Percentiles rank a stretch among this genome's conserved stretches.
Conservation (phyloP, 2,888 invertebrate genomes). For the Harpalus rufipes region DNA sequence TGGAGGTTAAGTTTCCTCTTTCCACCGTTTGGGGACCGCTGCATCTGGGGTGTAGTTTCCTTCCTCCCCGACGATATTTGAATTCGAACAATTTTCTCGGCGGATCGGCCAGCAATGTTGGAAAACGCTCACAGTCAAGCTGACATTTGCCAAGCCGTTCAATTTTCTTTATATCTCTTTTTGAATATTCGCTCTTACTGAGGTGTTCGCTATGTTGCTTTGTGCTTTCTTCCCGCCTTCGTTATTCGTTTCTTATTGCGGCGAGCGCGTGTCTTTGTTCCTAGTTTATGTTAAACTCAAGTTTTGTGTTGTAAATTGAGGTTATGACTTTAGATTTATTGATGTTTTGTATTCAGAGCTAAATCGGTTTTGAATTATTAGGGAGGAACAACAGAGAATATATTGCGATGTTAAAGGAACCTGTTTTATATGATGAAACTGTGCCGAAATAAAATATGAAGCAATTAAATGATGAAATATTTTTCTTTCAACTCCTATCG, state of each 20-base stretch:
- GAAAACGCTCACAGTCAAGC: conserved; percentile 40
- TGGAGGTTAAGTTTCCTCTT: neutral
- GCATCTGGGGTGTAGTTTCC: conserved; percentile 22
- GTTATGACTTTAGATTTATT: conserved; percentile 26
- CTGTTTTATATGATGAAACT: too few species aligned
- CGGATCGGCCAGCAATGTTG: conserved; percentile 35
- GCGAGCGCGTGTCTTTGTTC: conserved; percentile 24
- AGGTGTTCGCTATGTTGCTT: conserved; percentile 11
- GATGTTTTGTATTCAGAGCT: conserved; percentile 14
- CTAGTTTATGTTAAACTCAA: conserved; percentile 20
- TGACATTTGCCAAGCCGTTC: conserved; percentile 49
- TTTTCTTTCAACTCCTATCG: too few species aligned
- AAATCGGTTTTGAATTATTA: conserved; percentile 29
- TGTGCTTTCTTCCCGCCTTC: neutral
- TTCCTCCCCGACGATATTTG: conserved; percentile 36
- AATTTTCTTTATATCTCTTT: conserved; percentile 58
- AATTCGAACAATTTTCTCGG: conserved; percentile 57
- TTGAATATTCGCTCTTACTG: conserved; percentile 52
- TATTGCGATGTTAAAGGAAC: neutral
- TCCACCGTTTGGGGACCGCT: neutral
- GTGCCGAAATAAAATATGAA: too few species aligned
- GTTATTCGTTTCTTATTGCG: conserved; percentile 45
- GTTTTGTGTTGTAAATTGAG: conserved; percentile 32
- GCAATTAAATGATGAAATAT: too few species aligned
- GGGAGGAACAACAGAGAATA: neutral